Percentiles rank a stretch among this genome's conserved stretches.
Evolutionary conservation across 1,140 invertebrate species (phyloP).

Genomic region (Pseudomyrmex sp.): DNA sequence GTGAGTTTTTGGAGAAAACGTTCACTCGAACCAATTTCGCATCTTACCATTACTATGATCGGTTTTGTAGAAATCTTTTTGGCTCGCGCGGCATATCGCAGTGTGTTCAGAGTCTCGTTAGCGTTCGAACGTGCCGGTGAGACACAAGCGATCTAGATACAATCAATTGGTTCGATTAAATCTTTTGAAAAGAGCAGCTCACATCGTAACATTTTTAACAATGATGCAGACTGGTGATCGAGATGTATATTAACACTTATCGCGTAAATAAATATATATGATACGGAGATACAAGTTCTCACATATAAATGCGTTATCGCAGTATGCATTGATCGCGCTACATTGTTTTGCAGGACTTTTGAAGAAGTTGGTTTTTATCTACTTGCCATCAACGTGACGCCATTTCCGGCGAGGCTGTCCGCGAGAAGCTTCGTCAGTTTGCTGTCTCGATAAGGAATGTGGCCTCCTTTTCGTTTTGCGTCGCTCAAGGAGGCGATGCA

Average conservation of each 20-base stretch:
- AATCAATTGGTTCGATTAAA: conserved; percentile 30
- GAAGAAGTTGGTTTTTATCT: neutral
- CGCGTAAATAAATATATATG: neutral
- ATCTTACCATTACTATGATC: conserved; percentile 94
- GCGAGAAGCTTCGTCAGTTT: conserved; percentile 96
- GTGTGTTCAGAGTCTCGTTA: conserved; percentile 96
- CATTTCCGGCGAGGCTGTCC: conserved; percentile 97
- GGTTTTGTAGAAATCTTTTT: conserved; percentile 96
- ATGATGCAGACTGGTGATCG: neutral
- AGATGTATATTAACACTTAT: neutral
- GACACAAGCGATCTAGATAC: conserved; percentile 94
- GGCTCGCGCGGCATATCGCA: conserved; percentile 94
- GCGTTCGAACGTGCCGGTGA: conserved; percentile 94
- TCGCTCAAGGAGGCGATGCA: conserved; percentile 97
- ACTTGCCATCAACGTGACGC: conserved; percentile 95
- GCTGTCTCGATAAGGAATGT: conserved; percentile 97
- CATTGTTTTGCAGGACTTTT: neutral
- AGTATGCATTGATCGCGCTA: neutral
- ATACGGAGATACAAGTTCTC: neutral
- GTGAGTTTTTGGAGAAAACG: neutral
- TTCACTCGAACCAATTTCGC: neutral
- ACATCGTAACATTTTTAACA: no score
- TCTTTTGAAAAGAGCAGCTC: no score
- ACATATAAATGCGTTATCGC: neutral
- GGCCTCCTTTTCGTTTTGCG: conserved; percentile 91